Percentiles rank a stretch among this genome's conserved stretches.
These are phyloP conservation scores for Lepidochitona cinerea DNA, from an alignment of 2,888 invertebrate species.

Conservation along the genomic window DNA sequence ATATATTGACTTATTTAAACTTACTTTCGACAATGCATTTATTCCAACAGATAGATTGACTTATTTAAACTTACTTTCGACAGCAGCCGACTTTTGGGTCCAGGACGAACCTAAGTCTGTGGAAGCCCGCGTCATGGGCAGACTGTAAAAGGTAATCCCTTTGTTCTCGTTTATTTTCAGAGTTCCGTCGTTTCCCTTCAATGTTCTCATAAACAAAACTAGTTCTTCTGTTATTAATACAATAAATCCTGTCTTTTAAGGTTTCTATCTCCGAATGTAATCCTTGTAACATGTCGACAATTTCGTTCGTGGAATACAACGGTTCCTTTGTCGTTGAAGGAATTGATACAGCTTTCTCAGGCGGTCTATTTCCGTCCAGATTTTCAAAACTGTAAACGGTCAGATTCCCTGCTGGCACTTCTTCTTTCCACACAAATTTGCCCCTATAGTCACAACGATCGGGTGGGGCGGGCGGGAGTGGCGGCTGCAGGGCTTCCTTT, in stretches of 20 bases:
- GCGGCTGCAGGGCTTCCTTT: background rate
- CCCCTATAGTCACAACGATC: background rate
- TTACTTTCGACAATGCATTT: no score
- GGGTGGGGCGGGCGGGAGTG: background rate
- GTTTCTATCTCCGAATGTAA: slow-evolving; percentile 1
- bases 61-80: background rate
- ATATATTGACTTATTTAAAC: no score
- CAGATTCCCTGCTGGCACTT: background rate
- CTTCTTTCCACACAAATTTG: background rate
- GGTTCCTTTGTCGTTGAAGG: background rate
- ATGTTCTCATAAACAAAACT: background rate
- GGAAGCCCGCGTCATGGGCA: background rate
- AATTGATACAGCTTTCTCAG: background rate
- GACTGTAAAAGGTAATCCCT: background rate
- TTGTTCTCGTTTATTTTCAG: background rate
- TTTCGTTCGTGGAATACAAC: background rate
- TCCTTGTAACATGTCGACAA: slow-evolving; percentile 4
- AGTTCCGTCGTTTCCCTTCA: background rate
- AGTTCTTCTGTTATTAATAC: background rate
- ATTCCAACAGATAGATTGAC: no score
- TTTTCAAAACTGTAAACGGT: background rate
- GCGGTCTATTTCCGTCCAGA: background rate
- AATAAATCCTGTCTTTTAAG: background rate
- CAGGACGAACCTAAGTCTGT: background rate
- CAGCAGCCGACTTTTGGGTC: background rate